A percentile compares a stretch with the other conserved stretches of the same genome.
phyloP scores from a whole-genome alignment of 92 coral and sea anemone species.

The Paramuricea clavata region DNA sequence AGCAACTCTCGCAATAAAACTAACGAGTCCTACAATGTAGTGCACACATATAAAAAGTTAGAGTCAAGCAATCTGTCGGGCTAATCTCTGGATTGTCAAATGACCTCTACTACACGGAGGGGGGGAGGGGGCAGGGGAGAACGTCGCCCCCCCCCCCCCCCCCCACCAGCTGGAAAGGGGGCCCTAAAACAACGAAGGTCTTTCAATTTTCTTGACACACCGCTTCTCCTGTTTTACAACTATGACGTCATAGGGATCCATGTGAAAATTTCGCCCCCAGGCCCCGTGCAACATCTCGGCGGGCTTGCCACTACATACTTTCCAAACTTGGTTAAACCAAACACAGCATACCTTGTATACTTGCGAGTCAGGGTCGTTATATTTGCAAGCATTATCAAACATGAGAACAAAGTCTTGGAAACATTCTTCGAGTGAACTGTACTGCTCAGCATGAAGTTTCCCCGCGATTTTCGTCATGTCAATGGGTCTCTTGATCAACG shows the following conservation, averaged over 20 bases:
- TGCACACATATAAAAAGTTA: not conserved
- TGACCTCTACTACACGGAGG: too few species aligned
- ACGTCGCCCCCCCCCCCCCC: too few species aligned
- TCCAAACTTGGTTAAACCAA: not conserved
- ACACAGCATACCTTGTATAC: conserved; percentile 84
- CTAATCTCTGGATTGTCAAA: not conserved
- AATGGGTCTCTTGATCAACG: conserved; percentile 95
- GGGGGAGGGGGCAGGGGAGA: too few species aligned
- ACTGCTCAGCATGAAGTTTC: conserved; percentile 92
- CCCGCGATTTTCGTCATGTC: conserved; percentile 98
- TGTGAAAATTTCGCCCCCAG: too few species aligned
- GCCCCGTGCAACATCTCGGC: too few species aligned
- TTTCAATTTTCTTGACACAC: too few species aligned
- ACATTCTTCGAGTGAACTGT: conserved; percentile 90
- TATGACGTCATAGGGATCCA: too few species aligned
- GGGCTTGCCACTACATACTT: too few species aligned
- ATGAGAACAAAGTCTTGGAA: conserved; percentile 94
- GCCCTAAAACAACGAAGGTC: too few species aligned
- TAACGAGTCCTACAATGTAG: conserved; percentile 80
- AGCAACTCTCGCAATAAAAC: conserved; percentile 85
- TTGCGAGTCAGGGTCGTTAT: conserved; percentile 98
- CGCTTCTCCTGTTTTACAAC: too few species aligned
- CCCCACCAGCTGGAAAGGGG: too few species aligned
- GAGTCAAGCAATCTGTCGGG: not conserved
- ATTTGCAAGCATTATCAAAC: conserved; percentile 99